Conservation (phyloP, 92 coral and sea anemone species). For the Parazoanthus swiftii region DNA sequence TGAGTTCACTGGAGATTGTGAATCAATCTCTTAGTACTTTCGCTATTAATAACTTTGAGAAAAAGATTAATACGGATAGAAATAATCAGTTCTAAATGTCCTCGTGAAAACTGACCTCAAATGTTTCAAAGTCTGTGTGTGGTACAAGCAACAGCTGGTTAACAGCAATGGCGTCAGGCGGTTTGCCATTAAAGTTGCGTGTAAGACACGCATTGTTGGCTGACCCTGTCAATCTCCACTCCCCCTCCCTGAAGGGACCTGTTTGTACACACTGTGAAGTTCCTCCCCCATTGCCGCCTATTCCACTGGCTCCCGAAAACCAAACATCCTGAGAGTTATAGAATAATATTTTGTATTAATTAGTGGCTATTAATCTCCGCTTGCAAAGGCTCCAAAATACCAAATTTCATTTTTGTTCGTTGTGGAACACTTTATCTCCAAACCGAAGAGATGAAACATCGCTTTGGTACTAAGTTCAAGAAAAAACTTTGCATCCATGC, state of each 20-base stretch:
- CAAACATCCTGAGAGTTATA: conserved; percentile 57
- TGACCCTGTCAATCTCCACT: conserved; percentile 55
- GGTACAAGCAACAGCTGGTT: conserved; percentile 45
- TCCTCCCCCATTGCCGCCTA: conserved; percentile 84
- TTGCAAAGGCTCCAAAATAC: too few species aligned
- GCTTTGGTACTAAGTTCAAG: too few species aligned
- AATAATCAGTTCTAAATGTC: neutral
- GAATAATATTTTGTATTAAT: neutral
- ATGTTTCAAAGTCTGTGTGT: conserved; percentile 46
- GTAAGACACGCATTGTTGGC: conserved; percentile 68
- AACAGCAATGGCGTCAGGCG: conserved; percentile 72
- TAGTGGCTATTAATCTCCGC: too few species aligned
- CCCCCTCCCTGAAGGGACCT: conserved; percentile 79
- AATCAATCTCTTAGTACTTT: too few species aligned
- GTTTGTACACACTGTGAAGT: conserved; percentile 64
- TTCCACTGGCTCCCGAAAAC: conserved; percentile 69
- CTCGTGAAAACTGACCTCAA: conserved; percentile 51
- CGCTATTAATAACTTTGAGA: neutral
- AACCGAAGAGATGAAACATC: too few species aligned
- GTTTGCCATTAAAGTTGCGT: conserved; percentile 68
- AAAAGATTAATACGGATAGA: neutral
- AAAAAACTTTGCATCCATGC: too few species aligned
- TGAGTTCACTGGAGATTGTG: too few species aligned
- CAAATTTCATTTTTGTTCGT: too few species aligned
- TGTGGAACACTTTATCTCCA: too few species aligned